These are phyloP conservation scores for Protophormia terraenovae DNA, from an alignment of 2,888 invertebrate species.

Conservation along the genomic window DNA sequence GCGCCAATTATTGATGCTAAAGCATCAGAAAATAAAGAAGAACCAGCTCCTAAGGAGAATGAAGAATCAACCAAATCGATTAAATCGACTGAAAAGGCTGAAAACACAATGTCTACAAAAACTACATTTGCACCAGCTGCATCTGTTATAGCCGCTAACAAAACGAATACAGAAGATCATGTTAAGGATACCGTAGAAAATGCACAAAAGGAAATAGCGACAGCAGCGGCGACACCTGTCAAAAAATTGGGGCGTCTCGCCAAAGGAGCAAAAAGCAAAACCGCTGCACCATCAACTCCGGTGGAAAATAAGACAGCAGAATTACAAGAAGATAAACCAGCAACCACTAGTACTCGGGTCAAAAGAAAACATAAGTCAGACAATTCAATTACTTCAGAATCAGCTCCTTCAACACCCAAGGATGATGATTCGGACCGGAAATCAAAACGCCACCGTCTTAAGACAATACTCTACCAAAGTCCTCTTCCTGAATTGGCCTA, in stretches of 20 bases:
- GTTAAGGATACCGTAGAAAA: conserved; percentile 3
- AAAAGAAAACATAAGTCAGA: conserved; percentile 65
- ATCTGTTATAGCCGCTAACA: background rate
- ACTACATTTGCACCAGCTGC: background rate
- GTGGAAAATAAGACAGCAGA: conserved; percentile 51
- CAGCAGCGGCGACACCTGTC: background rate
- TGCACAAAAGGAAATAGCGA: conserved; percentile 23
- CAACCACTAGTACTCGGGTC: conserved; percentile 39
- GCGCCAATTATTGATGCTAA: background rate
- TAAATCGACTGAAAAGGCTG: conserved; percentile 37
- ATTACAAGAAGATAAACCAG: conserved; percentile 58
- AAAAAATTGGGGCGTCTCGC: conserved; percentile 46
- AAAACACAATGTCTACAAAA: conserved; percentile 6
- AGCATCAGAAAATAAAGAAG: conserved; percentile 27
- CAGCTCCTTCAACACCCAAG: conserved; percentile 62
- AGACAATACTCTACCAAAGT: conserved; percentile 89
- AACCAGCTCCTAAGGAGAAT: conserved; percentile 17
- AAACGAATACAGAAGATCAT: background rate
- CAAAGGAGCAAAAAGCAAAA: conserved; percentile 50
- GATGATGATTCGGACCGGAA: conserved; percentile 71
- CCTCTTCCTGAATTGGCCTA: conserved; percentile 90
- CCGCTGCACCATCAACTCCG: conserved; percentile 3
- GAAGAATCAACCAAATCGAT: conserved; percentile 3
- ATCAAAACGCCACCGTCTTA: conserved; percentile 76
- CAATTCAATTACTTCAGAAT: conserved; percentile 5